Base-by-base conservation (phyloP, 1,140 invertebrate species). In the Papilio helenus region DNA sequence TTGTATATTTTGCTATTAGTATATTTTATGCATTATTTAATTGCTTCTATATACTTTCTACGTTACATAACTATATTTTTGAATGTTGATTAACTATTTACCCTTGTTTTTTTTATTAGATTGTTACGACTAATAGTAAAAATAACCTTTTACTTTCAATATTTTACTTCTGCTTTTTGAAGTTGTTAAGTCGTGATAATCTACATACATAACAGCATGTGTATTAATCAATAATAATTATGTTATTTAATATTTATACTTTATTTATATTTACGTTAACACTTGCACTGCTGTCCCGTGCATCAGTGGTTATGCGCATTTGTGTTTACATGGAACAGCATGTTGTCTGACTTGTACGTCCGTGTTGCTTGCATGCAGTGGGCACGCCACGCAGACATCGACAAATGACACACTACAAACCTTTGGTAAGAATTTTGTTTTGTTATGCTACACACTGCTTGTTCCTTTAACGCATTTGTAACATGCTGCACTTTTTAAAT, bases 401-500 rank as follows among this genome's bases (percentile, higher is more conserved):
- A 85, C 88, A 86, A 91, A 92, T 93, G 92, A 90, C 88, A 84
- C 88, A 87, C 89, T 93, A 93, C 91, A 92, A 91, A 85, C 91
- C 91, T 78, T 87, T 93, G 92, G 92, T 92, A 92, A 92, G 92
- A 84, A 73, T 77, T 81, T 72, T 82, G 79, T 79, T 79, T 34
- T 79, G 84, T 83, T 79, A 81, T 79, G 82, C 79, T 29, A 46
- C 26, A 39, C 55, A 29, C 3, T 80, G 49, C 16, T 55, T 76
- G 0, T 39, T 26, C 34, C 1, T 71, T n/a, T n/a, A n/a, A n/a
- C n/a, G n/a, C n/a, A n/a, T n/a, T 39, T 9, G 16, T 58, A 58
- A 74, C 18, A n/a, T 42, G 2, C 20, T 55, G 18, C 51, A 55
- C 18, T n/a, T 49, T 46, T 18, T 20, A 55, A 55, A 55, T 55